Evolutionary conservation across 2,888 invertebrate species (phyloP).

Genomic region (Lacanobia wlatinum): DNA sequence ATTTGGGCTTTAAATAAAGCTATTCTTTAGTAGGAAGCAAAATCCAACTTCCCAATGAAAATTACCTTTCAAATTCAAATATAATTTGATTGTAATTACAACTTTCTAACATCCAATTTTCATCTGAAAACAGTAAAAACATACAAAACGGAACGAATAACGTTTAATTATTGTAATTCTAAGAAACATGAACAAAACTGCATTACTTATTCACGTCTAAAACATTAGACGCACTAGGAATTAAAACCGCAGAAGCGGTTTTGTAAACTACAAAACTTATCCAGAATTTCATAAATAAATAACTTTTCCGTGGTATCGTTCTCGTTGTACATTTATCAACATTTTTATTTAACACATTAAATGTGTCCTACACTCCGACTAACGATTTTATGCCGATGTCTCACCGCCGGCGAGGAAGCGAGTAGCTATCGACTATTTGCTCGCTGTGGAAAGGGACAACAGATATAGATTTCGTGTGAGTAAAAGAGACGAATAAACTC

Average conservation of each 20-base stretch:
- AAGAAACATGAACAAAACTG: slow-evolving; percentile 30
- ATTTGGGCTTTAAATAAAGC: too few relatives aligned
- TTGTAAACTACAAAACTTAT: neutral
- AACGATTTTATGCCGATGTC: too few relatives aligned
- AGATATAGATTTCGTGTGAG: too few relatives aligned
- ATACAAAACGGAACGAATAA: slow-evolving; percentile 12
- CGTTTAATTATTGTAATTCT: slow-evolving; percentile 27
- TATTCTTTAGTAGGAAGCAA: neutral
- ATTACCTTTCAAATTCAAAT: slow-evolving; percentile 11
- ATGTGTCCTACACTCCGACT: too few relatives aligned
- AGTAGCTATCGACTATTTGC: too few relatives aligned
- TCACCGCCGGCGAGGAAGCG: too few relatives aligned
- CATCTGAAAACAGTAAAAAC: slow-evolving; percentile 17
- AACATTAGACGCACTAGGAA: slow-evolving; percentile 10
- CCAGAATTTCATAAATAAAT: too few relatives aligned
- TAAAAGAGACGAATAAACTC: too few relatives aligned
- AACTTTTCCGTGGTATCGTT: too few relatives aligned
- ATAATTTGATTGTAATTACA: neutral
- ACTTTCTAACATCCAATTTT: slow-evolving; percentile 10
- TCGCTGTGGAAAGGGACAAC: too few relatives aligned
- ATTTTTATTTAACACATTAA: too few relatives aligned
- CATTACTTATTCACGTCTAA: slow-evolving; percentile 45
- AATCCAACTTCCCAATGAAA: neutral
- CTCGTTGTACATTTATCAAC: too few relatives aligned
- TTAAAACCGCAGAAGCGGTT: neutral